Evolutionary conservation across 1,140 invertebrate genomes (phyloP), one percentile per base, ranked within the genome.

Genomic region (Aphis craccivora): DNA sequence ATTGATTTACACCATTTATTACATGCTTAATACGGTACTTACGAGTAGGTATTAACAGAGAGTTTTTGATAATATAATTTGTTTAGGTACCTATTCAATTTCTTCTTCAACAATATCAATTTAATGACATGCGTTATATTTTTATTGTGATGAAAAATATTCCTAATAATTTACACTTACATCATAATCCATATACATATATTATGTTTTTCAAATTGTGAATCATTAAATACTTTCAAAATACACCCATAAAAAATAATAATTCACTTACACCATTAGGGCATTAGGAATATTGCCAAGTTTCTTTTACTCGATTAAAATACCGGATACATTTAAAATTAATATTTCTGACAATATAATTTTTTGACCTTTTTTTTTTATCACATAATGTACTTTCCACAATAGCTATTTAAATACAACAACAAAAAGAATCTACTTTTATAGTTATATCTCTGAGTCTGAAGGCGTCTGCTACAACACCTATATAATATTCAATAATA

Each of bases 301-400:
- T 86, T n/a, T 48, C 35, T 5, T 45, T 30, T 86, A 86, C 40
- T 87, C 43, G 43, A 87, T 87, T 45, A 87, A 48, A 48, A 48
- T 45, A 9, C 48, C 5, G 35, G 18, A 89, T 53, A 23, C 25
- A 22, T 89, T 53, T 53, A 89, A 53, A 89, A 37, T 89, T 89
- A 53, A 89, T 53, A 89, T 87, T n/a, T n/a, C 25, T 48, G 8
- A 87, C 84, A 87, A 87, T 88, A 20, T 35, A 37, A 9, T 18
- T 51, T 89, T 89, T 89, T 53, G 22, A 53, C 48, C n/a, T 89
- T 89, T 89, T 89, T 89, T 89, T 22, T 53, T 30, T n/a, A 53
- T 89, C 30, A 53, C 11, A 89, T 37, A 53, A 84, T 43, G 83
- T 40, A 84, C 22, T 67, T n/a, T 67, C 30, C 60, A n/a, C 25